Conservation (phyloP, 2,888 invertebrate genomes). For the Drosophila tripunctata region DNA sequence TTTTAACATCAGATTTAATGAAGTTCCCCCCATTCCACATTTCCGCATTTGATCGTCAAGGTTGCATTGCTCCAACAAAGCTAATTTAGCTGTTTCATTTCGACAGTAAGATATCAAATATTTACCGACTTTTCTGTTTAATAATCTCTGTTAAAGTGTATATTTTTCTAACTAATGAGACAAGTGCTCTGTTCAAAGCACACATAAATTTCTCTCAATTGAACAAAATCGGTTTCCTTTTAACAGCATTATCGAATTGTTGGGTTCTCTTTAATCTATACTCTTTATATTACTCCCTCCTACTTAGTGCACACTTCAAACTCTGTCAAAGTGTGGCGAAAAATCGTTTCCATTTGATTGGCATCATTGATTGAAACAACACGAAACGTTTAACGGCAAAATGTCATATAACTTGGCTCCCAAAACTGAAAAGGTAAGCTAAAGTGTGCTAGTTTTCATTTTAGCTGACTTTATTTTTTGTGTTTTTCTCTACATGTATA, state of each 20-base stretch:
- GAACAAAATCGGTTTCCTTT: constrained; percentile 12
- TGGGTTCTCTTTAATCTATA: constrained; percentile 5
- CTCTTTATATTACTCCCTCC: background rate
- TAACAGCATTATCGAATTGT: constrained; percentile 6
- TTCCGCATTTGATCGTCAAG: constrained; percentile 5
- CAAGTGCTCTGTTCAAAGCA: background rate
- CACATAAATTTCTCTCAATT: background rate
- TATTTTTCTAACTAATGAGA: background rate
- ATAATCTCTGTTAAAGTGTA: background rate
- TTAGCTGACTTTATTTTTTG: constrained; percentile 33
- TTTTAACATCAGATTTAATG: constrained; percentile 36
- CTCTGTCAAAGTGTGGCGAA: constrained; percentile 53
- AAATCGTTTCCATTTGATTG: constrained; percentile 77
- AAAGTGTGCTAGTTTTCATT: constrained; percentile 61
- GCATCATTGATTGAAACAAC: constrained; percentile 82
- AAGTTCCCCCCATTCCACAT: constrained; percentile 2
- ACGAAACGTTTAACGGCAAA: constrained; percentile 73
- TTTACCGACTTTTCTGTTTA: background rate
- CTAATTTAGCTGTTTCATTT: background rate
- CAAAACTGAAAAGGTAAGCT: constrained; percentile 37
- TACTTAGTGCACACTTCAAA: constrained; percentile 32
- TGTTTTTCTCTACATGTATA: background rate
- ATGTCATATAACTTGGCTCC: constrained; percentile 56
- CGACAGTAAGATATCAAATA: background rate
- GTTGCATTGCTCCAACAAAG: background rate